Evolutionary conservation across 2,113 vertebrate species (phyloP), one percentile per base, ranked within the genome.

Genomic region (Zapus hudsonius): DNA sequence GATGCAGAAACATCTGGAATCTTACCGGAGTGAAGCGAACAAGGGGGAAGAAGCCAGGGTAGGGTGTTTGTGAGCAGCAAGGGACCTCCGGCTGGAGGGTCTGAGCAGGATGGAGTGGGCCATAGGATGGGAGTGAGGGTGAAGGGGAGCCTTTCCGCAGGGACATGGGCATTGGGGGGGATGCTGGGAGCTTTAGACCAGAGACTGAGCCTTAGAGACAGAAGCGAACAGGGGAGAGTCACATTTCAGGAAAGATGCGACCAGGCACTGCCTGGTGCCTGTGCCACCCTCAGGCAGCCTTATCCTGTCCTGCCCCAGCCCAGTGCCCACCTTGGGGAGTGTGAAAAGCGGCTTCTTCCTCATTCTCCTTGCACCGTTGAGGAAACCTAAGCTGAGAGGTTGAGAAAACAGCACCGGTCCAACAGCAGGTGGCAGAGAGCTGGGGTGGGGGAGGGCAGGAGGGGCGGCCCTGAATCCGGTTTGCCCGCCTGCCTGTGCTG

Each of bases 221-320:
- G 70, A 82, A 33, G 36, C 2, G 2, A 72, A 25, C 40, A 33
- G 17, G 38, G 25, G 55, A 16, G 76, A 78, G 44, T 20, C 38
- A 29, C 15, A 7, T 29, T 27, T 44, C 5, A 64, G 29, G 15
- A 16, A 29, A 52, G 40, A 22, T 0, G 19, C 1, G 40, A 36
- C 1, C 0, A 2, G n/a, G 29, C 0, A 0, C 42, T 8, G 27
- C 27, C 23, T 22, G 4, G 1, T 10, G 36, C 75, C 25, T n/a
- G 29, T 5, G 1, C 29, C 31, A 42, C 1, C 15, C 0, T 2
- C 33, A 10, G 19, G 25, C 38, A 27, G 47, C 47, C 23, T 61
- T 8, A 55, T 23, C 57, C 36, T 29, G 17, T 27, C 25, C 79
- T 70, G 47, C 42, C 10, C 13, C 25, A n/a, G 5, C 38, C 23